A percentile compares a stretch with the other conserved stretches of the same genome.
Evolutionary conservation across 2,888 invertebrate species (phyloP).

Genomic region (Xestia xanthographa): DNA sequence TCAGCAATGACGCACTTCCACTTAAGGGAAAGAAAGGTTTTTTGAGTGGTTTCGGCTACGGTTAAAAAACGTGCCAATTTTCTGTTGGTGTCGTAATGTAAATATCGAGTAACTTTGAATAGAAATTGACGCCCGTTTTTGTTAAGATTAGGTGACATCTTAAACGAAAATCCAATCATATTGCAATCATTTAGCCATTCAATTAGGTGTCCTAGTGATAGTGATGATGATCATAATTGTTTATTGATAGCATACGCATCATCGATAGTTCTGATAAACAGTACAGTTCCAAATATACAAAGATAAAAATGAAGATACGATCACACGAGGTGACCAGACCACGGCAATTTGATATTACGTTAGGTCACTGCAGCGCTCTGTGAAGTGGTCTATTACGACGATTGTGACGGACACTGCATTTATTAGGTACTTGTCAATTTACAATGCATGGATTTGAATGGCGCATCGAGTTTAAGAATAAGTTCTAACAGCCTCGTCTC

Average conservation of each 20-base stretch:
- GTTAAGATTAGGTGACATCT: neutral
- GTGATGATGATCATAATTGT: neutral
- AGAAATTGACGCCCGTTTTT: neutral
- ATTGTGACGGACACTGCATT: conserved; percentile 21
- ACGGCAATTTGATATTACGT: conserved; percentile 25
- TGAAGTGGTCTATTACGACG: conserved; percentile 26
- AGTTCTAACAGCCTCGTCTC: neutral
- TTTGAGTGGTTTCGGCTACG: conserved; percentile 9
- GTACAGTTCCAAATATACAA: conserved; percentile 26
- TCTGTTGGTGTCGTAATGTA: conserved; percentile 3
- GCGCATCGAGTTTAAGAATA: neutral
- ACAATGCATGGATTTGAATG: neutral
- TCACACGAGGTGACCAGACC: conserved; percentile 11
- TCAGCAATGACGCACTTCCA: conserved; percentile 23
- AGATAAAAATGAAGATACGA: conserved; percentile 4
- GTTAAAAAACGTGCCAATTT: conserved; percentile 5
- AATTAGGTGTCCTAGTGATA: neutral
- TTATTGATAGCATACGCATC: neutral
- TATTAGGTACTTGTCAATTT: conserved; percentile 14
- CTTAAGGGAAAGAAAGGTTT: neutral
- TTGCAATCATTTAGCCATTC: neutral
- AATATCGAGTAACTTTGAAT: conserved; percentile 1
- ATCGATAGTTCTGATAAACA: too few species aligned
- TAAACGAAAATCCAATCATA: neutral
- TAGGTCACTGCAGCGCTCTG: conserved; percentile 31